phyloP scores from a whole-genome alignment of 2,113 vertebrate species.

The Sitta europaea region DNA sequence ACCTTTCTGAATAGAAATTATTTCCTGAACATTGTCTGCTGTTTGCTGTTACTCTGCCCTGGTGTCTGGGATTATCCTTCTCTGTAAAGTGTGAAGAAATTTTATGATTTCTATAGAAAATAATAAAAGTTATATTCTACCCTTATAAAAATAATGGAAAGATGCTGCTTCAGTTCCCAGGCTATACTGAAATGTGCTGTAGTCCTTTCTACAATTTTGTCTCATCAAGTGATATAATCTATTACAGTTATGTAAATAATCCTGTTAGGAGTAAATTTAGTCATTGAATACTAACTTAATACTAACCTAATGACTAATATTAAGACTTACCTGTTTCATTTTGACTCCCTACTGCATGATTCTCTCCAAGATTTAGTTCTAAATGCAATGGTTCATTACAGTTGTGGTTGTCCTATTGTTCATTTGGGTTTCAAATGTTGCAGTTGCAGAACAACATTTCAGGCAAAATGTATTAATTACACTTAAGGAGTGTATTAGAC shows the following conservation, averaged over 20 bases:
- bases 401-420: slow-evolving; percentile 19
- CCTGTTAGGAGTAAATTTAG: neutral
- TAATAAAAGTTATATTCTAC: neutral
- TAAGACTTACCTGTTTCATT: neutral
- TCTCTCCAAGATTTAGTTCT: neutral
- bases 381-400: neutral
- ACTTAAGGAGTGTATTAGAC: slow-evolving; percentile 54
- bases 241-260: neutral
- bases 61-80: neutral
- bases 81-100: neutral
- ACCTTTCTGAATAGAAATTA: neutral
- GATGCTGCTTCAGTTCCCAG: neutral
- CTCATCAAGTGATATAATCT: neutral
- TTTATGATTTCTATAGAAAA: neutral
- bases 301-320: neutral
- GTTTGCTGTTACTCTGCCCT: neutral
- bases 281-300: neutral
- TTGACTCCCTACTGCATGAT: neutral
- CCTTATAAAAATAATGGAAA: neutral
- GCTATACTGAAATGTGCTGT: neutral
- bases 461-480: slow-evolving; percentile 63
- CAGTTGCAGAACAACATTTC: slow-evolving; percentile 57
- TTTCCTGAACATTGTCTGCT: neutral
- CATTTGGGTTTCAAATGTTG: slow-evolving; percentile 45
- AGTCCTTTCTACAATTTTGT: neutral